Evolutionary conservation across 2,888 invertebrate genomes (phyloP), one percentile per base, ranked within the genome.

Genomic region (Marasmarcha lunaedactyla): DNA sequence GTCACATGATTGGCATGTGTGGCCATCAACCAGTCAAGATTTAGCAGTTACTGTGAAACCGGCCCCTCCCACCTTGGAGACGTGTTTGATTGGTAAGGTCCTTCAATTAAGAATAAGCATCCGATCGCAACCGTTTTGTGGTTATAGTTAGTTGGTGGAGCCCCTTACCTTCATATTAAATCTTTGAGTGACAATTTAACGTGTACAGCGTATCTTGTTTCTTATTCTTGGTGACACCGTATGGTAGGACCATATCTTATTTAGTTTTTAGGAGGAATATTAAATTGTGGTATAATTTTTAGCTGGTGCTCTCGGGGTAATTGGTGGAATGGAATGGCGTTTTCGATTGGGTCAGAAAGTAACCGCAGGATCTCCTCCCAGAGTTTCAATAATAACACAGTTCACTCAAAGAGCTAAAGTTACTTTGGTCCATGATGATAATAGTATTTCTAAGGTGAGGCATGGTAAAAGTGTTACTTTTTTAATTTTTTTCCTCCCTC

Each of bases 1-100:
- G 25, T 72, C 81, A 9, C 72, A 57, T 41, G 81, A 83, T 42
- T 81, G 78, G 79, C 79, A 79, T 49, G 79, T 79, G 79, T 83
- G 79, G 81, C 77, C 77, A 0, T 73, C 76, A 41, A 60, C 69
- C 2, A 79, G 76, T 51, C 76, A 77, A 57, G 81, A 79, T 38
- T 54, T 74, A 52, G 70, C 70, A 5, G 76, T 69, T 44, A 74
- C 73, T 0, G 61, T 74, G 42, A 81, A 71, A 49, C 71, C 76
- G 0, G 49, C 68, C 9, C 72, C 79, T 2, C 77, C 77, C 0
- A 69, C 62, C 11, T 57, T 79, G 2, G 76, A 73, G 15, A 74
- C 64, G 7, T 81, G 81, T 50, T 63, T 81, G 1, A 78, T 81
- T 46, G 83, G 81, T 79, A 67, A 39, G 51, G 38, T 30, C n/a